Evolutionary conservation across 2,888 invertebrate genomes (phyloP), one percentile per base, ranked within the genome.

Genomic region (Teleiodes luculella): DNA sequence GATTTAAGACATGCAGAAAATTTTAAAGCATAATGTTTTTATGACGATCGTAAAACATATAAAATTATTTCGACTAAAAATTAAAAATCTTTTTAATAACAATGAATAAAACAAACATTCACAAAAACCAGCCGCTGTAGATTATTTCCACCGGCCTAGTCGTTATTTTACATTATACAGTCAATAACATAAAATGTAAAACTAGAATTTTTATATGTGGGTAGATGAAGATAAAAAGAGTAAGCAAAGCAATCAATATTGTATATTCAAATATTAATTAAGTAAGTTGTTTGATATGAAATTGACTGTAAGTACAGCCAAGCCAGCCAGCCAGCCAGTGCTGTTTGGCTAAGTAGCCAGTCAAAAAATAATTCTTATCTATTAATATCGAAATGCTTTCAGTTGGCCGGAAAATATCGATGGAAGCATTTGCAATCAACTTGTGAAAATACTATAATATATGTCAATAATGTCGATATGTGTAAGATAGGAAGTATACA

Each of bases 61-160:
- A n/a, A n/a, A n/a, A n/a, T n/a, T n/a, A n/a, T n/a, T n/a, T n/a
- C n/a, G n/a, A n/a, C n/a, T n/a, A n/a, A n/a, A n/a, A n/a, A n/a
- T n/a, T n/a, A n/a, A n/a, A n/a, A n/a, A n/a, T n/a, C n/a, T n/a
- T n/a, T n/a, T n/a, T n/a, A n/a, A n/a, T n/a, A n/a, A n/a, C n/a
- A n/a, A 65, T 62, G 52, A 24, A 16, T 20, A 24, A 57, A 67
- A 54, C 51, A 41, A 28, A 63, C 55, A 60, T 66, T 59, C 57
- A 61, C 65, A 66, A 62, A 64, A 67, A 46, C 63, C 64, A 63
- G 64, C 67, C 61, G 62, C 70, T 76, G 67, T 76, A 76, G 74
- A 76, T 62, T 67, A 60, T 67, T 57, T 65, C 66, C 66, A 66
- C 11, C 11, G 18, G 1, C 16, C 39, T 5, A 18, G 18, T 11